Base-by-base conservation (phyloP, 1,140 invertebrate species). In the Hycleus cichorii region DNA sequence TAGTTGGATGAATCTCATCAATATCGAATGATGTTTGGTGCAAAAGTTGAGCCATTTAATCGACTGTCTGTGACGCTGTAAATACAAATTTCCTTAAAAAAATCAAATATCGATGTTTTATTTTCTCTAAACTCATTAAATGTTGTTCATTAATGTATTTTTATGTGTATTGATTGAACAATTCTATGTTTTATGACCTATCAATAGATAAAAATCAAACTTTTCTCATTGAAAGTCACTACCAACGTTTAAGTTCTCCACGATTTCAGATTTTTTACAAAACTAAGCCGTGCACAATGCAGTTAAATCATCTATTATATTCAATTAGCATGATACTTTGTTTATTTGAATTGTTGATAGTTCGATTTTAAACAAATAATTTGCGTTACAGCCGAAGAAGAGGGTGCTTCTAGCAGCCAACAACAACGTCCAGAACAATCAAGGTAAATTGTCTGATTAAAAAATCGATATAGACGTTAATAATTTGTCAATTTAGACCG, bases 301-400 rank as follows among this genome's bases (percentile, higher is more conserved):
- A 32, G 7, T 32, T 32, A 7, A 32, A 32, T 32, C 32, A 32
- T 32, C 32, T 32, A 32, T 32, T 32, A 49, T 49, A 27, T 49
- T 25, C 25, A 32, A 32, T 62, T 44, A 49, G 57, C 57, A 59
- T 59, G 57, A 45, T 32, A 57, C 53, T 58, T 6, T 40, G 7
- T 32, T 47, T 52, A 39, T 52, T 12, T 18, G 2, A 18, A 18
- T 18, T 18, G 18, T 18, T 18, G 18, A 1, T 18, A 18, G 18
- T 18, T 18, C 18, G 18, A 18, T 18, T 18, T 18, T 18, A 18
- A 18, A 1, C 18, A 18, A 18, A 18, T 18, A 18, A 18, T 60
- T 45, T 55, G 43, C 65, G 60, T 62, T 68, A 10, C 62, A 68
- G 66, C 55, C 24, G 68, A 69, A 59, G 54, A 54, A n/a, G 62